Base-by-base conservation (phyloP, 53 echinoderm and acorn worm species). In the Mesocentrotus franciscanus region DNA sequence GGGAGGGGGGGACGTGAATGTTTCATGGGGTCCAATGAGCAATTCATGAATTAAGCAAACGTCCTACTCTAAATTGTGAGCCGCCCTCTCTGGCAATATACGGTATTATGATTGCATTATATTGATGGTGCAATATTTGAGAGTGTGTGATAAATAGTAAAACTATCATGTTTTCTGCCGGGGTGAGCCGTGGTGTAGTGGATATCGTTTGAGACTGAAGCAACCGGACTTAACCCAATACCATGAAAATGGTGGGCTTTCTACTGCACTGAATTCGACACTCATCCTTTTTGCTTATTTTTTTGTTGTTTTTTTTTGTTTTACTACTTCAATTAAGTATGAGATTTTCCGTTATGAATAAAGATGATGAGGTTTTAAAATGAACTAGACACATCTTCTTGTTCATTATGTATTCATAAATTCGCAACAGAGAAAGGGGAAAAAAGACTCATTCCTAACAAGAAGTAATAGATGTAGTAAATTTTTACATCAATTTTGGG, bases 161-260 rank as follows among this genome's bases (percentile, higher is more conserved):
- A 83, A 83, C 39, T 9, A 18, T 83, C 2, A 39, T 12, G 2
- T n/a, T n/a, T n/a, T 42, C 12, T 42, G 49, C 39, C 83, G 83
- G 83, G 83, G 83, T 83, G 83, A 83, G 83, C 83, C 83, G 83
- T 83, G 83, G 83, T 90, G 90, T 90, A 90, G 27, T 90, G 90
- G 29, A 60, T 60, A 60, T 60, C 60, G 29, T 90, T 90, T 90
- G 85, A n/a, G 58, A 26, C 26, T 90, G 90, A 30, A 83, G 83
- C 83, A 42, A 83, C 17, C 83, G 76, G 76, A 76, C 76, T 76
- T 32, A 8, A 76, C 30, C 76, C 76, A 76, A 76, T 29, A 34
- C 76, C 76, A 76, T 30, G 30, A 32, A 76, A 76, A 8, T 32
- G 36, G 49, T 83, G 16, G 83, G 83, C 39, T 36, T 12, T 83